These are phyloP conservation scores for Sigmodon hispidus DNA, from an alignment of 2,113 vertebrate genomes.

Conservation along the genomic window DNA sequence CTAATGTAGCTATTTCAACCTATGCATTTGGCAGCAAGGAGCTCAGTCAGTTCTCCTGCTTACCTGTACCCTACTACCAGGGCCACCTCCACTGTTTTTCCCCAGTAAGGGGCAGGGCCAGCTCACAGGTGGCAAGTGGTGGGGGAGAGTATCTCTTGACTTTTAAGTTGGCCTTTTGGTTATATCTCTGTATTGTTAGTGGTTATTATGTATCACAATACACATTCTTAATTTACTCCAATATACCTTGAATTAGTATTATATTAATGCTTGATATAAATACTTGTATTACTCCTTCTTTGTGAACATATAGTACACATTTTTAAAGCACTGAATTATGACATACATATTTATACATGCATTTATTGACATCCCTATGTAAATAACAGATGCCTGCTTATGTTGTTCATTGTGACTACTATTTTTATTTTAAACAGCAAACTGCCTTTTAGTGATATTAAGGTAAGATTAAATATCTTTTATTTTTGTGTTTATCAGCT, in stretches of 20 bases:
- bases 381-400: not conserved
- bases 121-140: too few species aligned
- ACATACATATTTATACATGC: not conserved
- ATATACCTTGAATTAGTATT: not conserved
- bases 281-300: not conserved
- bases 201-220: not conserved
- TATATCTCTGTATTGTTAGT: not conserved
- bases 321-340: not conserved
- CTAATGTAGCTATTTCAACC: too few species aligned
- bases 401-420: not conserved
- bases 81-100: too few species aligned
- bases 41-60: too few species aligned
- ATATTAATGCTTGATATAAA: not conserved
- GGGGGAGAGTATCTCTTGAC: too few species aligned
- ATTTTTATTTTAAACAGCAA: constrained; percentile 5
- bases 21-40: too few species aligned
- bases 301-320: not conserved
- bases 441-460: not conserved
- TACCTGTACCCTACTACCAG: too few species aligned
- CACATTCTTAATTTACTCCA: not conserved
- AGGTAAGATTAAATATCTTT: not conserved
- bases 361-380: not conserved
- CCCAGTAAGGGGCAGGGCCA: too few species aligned
- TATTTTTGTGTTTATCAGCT: not conserved
- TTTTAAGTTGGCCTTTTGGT: not conserved